phyloP scores from a whole-genome alignment of 2,888 invertebrate genomes.

The Miltochrista miniata region DNA sequence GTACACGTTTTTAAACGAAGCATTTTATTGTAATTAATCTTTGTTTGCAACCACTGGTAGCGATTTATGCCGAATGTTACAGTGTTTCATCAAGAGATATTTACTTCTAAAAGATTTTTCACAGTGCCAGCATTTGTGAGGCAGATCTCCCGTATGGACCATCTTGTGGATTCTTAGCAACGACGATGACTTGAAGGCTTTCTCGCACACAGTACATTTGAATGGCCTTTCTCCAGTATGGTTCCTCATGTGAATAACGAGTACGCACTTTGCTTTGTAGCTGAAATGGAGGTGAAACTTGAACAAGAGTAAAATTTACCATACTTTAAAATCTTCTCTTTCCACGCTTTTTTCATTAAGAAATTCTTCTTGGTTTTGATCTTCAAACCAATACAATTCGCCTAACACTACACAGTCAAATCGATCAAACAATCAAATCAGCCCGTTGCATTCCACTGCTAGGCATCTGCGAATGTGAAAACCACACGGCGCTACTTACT shows the following conservation, averaged over 20 bases:
- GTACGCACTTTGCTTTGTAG: constrained; percentile 49
- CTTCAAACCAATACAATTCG: no score
- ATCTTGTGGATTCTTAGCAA: constrained; percentile 36
- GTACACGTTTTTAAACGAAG: background rate
- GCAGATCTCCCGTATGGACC: constrained; percentile 43
- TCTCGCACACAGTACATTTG: constrained; percentile 37
- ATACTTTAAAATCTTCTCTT: no score
- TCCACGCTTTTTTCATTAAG: no score
- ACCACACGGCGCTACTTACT: no score
- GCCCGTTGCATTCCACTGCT: no score
- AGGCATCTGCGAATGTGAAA: no score
- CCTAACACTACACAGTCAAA: background rate
- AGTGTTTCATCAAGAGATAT: constrained; percentile 41
- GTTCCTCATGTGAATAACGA: constrained; percentile 42
- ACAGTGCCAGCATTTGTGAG: constrained; percentile 36
- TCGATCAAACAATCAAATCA: no score
- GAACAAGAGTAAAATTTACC: no score
- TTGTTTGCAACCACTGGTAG: background rate
- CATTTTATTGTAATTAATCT: background rate
- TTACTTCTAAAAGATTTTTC: constrained; percentile 39
- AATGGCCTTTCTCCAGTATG: constrained; percentile 39
- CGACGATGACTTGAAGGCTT: constrained; percentile 24
- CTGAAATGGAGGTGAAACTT: constrained; percentile 8
- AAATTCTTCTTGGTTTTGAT: no score
- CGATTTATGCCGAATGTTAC: constrained; percentile 15